A percentile compares a stretch with the other conserved stretches of the same genome.
Evolutionary conservation across 2,797 vertebrate species (phyloP).

Genomic region (Siniperca scherzeri): DNA sequence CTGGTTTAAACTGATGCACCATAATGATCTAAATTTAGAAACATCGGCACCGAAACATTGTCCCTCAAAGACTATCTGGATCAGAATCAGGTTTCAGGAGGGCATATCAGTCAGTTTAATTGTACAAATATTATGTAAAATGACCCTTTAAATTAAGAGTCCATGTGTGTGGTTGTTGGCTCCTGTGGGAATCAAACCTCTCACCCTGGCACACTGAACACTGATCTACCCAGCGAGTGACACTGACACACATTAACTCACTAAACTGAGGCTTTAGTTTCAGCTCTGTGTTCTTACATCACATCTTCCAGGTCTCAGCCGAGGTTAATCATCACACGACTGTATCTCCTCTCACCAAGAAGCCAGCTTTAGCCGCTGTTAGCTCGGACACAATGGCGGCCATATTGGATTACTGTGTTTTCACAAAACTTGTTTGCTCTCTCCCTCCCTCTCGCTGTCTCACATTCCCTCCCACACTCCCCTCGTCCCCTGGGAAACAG

Average conservation of each 20-base stretch:
- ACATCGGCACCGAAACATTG: neutral
- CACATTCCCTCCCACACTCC: constrained; percentile 80
- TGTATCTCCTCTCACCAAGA: constrained; percentile 47
- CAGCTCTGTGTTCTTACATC: constrained; percentile 1
- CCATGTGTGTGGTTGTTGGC: neutral
- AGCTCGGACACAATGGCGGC: constrained; percentile 75
- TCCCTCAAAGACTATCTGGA: neutral
- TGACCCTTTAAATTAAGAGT: constrained; percentile 23
- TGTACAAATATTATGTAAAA: constrained; percentile 3
- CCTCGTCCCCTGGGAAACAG: constrained; percentile 79
- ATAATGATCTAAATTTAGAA: neutral
- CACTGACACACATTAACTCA: constrained; percentile 39
- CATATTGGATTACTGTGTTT: constrained; percentile 85
- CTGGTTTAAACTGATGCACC: neutral
- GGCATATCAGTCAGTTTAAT: neutral
- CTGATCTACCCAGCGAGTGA: constrained; percentile 10
- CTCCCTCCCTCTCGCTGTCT: constrained; percentile 72
- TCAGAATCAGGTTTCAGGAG: constrained; percentile 24
- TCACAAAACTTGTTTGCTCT: constrained; percentile 84
- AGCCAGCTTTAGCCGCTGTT: constrained; percentile 39
- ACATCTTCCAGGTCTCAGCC: constrained; percentile 38
- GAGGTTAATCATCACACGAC: constrained; percentile 72
- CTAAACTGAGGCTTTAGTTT: constrained; percentile 26
- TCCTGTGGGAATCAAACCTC: constrained; percentile 16
- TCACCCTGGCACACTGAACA: neutral